Conservation (phyloP, 1,140 invertebrate genomes). For the Nebria ingens region DNA sequence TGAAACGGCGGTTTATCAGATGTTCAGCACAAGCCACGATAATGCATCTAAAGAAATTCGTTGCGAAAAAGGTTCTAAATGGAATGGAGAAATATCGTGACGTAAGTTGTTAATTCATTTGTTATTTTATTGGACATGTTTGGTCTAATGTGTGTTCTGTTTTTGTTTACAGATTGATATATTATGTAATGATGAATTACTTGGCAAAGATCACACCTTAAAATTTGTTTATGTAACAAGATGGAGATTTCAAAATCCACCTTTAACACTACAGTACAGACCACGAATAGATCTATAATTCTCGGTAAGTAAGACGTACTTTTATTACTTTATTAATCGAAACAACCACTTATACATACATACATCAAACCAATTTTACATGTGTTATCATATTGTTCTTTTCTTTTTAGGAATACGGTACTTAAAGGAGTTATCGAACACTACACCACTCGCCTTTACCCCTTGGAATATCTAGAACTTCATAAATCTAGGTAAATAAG, state of each 20-base stretch:
- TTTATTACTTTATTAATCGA: no score
- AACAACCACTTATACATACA: no score
- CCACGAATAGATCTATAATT: slow-evolving; percentile 40
- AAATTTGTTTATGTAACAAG: slow-evolving; percentile 97
- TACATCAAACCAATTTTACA: no score
- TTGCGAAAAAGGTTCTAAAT: slow-evolving; percentile 90
- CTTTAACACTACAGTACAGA: slow-evolving; percentile 72
- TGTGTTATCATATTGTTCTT: no score
- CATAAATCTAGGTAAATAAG: no score
- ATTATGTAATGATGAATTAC: slow-evolving; percentile 93
- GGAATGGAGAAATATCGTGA: slow-evolving; percentile 89
- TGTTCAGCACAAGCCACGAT: slow-evolving; percentile 94
- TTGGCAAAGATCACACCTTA: slow-evolving; percentile 97
- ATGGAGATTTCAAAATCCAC: slow-evolving; percentile 91
- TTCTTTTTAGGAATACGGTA: no score
- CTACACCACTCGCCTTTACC: no score
- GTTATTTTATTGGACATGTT: slow-evolving; percentile 8
- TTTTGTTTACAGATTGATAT: slow-evolving; percentile 78
- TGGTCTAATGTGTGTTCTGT: not conserved
- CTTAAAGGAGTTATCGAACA: no score
- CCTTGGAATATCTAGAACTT: no score
- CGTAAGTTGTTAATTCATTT: slow-evolving; percentile 50
- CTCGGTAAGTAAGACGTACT: no score
- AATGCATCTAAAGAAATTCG: slow-evolving; percentile 94
- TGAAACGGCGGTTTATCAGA: slow-evolving; percentile 82